These are phyloP conservation scores for Notodonta dromedarius DNA, from an alignment of 2,888 invertebrate species.

Conservation along the genomic window DNA sequence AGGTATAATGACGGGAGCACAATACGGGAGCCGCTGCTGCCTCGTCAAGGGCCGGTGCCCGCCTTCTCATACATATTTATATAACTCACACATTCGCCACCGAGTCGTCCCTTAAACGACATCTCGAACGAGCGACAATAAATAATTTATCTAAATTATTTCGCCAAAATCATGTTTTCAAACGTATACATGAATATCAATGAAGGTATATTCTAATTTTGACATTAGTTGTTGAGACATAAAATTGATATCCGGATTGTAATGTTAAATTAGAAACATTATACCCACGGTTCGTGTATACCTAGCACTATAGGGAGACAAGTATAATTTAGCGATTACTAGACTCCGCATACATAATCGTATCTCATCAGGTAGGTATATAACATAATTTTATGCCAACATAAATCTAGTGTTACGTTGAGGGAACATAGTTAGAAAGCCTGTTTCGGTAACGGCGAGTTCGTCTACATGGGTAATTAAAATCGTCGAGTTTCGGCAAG, in stretches of 20 bases:
- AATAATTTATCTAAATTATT: slow-evolving; percentile 47
- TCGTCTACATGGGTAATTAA: slow-evolving; percentile 17
- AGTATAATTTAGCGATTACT: slow-evolving; percentile 28
- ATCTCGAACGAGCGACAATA: slow-evolving; percentile 22
- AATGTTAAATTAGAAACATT: slow-evolving; percentile 12
- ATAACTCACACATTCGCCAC: slow-evolving; percentile 49
- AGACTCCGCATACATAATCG: slow-evolving; percentile 19
- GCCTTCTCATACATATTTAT: slow-evolving; percentile 81
- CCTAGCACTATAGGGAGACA: slow-evolving; percentile 7
- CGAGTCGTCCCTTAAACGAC: slow-evolving; percentile 33
- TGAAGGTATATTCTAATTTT: slow-evolving; percentile 36
- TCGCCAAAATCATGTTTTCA: slow-evolving; percentile 41
- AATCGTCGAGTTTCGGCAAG: not conserved
- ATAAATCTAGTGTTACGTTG: slow-evolving; percentile 27
- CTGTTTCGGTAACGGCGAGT: slow-evolving; percentile 2
- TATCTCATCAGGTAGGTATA: slow-evolving; percentile 14
- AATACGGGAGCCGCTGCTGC: slow-evolving; percentile 70
- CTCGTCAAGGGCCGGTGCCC: slow-evolving; percentile 61
- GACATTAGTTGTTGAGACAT: slow-evolving; percentile 39
- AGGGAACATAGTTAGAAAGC: slow-evolving; percentile 22
- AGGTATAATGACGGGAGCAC: slow-evolving; percentile 69
- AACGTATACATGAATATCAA: slow-evolving; percentile 39
- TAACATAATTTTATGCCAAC: slow-evolving; percentile 22
- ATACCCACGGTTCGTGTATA: slow-evolving; percentile 16
- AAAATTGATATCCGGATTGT: slow-evolving; percentile 25